These are phyloP conservation scores for Crossaster papposus DNA, from an alignment of 53 echinoderm and acorn worm genomes.

Conservation along the genomic window DNA sequence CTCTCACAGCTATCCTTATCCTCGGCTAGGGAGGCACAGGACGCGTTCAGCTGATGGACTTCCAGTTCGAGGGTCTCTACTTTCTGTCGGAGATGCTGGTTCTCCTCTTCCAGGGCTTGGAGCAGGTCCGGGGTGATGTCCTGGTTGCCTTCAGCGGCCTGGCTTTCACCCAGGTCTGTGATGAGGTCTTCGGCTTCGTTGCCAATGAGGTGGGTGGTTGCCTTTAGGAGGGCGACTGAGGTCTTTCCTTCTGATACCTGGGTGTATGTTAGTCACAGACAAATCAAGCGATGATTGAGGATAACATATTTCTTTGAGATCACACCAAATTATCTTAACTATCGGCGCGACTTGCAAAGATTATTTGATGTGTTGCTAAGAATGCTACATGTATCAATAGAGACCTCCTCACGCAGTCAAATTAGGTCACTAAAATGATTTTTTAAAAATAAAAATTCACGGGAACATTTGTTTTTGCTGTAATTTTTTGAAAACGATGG, in stretches of 20 bases:
- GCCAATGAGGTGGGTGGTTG: conserved; percentile 61
- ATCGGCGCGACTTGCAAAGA: too few species aligned
- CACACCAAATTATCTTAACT: too few species aligned
- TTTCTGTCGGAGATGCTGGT: conserved; percentile 69
- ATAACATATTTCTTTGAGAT: too few species aligned
- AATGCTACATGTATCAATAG: too few species aligned
- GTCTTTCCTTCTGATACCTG: conserved; percentile 85
- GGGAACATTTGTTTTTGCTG: too few species aligned
- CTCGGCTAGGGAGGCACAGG: conserved; percentile 67
- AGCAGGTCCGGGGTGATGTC: conserved; percentile 78
- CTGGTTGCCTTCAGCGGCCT: conserved; percentile 38
- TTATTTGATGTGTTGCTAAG: too few species aligned
- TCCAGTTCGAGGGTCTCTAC: conserved; percentile 74
- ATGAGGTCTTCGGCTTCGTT: conserved; percentile 82
- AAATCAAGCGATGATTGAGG: not conserved
- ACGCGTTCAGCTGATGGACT: conserved; percentile 61
- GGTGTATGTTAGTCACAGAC: not conserved
- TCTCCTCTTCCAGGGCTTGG: conserved; percentile 74
- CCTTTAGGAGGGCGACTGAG: conserved; percentile 77
- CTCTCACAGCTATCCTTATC: conserved; percentile 81
- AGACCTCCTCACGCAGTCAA: too few species aligned
- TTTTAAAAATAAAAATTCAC: too few species aligned
- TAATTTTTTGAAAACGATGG: too few species aligned
- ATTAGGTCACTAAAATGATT: too few species aligned
- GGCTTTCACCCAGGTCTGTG: conserved; percentile 69